Evolutionary conservation across 2,888 invertebrate genomes (phyloP).

Genomic region (Pseudeuparius sepicola): DNA sequence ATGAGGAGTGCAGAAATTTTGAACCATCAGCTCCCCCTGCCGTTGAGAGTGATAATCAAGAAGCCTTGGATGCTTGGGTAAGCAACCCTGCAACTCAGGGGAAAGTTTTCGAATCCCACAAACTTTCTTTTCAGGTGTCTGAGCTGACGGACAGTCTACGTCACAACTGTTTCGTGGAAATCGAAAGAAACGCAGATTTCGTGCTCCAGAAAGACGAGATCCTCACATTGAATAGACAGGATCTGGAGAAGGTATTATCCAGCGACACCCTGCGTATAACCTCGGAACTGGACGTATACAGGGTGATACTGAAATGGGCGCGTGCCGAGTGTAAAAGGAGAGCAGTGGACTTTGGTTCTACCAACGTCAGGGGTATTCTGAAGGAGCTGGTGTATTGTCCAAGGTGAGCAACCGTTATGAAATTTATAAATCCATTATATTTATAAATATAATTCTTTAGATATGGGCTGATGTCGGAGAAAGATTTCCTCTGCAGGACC

Average conservation of each 20-base stretch:
- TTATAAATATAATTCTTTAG: constrained; percentile 39
- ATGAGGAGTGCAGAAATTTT: too few relatives aligned
- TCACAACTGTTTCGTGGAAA: constrained; percentile 54
- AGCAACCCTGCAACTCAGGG: too few relatives aligned
- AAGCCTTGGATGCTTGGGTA: constrained; percentile 29
- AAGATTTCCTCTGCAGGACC: constrained; percentile 44
- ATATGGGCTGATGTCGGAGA: constrained; percentile 55
- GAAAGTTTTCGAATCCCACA: too few relatives aligned
- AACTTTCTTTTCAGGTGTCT: constrained; percentile 36
- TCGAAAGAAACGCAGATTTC: constrained; percentile 47
- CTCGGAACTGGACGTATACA: constrained; percentile 51
- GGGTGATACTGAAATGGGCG: constrained; percentile 54
- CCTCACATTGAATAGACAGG: constrained; percentile 53
- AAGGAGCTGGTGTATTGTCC: constrained; percentile 34
- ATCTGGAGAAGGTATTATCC: constrained; percentile 53
- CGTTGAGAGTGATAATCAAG: constrained; percentile 31
- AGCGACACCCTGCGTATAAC: constrained; percentile 57
- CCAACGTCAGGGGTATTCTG: constrained; percentile 44
- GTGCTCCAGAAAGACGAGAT: constrained; percentile 48
- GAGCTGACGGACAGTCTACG: constrained; percentile 51
- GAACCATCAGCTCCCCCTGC: constrained; percentile 37
- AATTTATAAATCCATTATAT: neutral
- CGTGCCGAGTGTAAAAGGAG: constrained; percentile 46
- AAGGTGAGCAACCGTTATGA: constrained; percentile 24
- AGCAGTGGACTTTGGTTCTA: constrained; percentile 42